Evolutionary conservation across 2,888 invertebrate species (phyloP).

Genomic region (Drosophila emarginata): DNA sequence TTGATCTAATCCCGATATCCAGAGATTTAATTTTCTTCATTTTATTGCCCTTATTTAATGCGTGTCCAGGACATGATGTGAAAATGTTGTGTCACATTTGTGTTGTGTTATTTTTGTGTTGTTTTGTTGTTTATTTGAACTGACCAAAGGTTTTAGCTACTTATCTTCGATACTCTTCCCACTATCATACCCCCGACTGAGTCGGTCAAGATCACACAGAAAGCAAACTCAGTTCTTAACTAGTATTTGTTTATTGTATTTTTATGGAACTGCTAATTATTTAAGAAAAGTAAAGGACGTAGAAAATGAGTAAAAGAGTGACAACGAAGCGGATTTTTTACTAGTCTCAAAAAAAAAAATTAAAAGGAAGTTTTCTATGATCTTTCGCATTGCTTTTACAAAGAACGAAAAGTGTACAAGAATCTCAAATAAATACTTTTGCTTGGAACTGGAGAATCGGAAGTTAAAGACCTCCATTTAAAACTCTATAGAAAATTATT

Average conservation of each 20-base stretch:
- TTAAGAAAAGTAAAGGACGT: background rate
- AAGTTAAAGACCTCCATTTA: too few species aligned
- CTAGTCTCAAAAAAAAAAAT: background rate
- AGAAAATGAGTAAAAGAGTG: background rate
- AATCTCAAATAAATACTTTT: too few species aligned
- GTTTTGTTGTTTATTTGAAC: slow-evolving; percentile 11
- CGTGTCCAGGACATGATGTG: slow-evolving; percentile 1
- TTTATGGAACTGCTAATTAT: slow-evolving; percentile 67
- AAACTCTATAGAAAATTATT: too few species aligned
- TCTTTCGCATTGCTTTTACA: too few species aligned
- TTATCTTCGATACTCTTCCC: slow-evolving; percentile 8
- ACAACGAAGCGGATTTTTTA: slow-evolving; percentile 8
- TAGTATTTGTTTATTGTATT: slow-evolving; percentile 49
- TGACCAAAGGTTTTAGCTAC: slow-evolving; percentile 19
- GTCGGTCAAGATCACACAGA: slow-evolving; percentile 33
- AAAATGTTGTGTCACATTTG: slow-evolving; percentile 17
- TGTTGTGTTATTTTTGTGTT: background rate
- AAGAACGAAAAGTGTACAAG: too few species aligned
- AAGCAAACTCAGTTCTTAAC: slow-evolving; percentile 24
- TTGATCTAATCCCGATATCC: too few species aligned
- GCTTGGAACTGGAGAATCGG: too few species aligned
- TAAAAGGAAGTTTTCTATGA: background rate
- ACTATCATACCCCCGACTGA: background rate
- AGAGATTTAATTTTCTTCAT: too few species aligned
- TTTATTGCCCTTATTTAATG: background rate